Evolutionary conservation across 2,888 invertebrate species (phyloP), one percentile per base, ranked within the genome.

Genomic region (Drosophila borealis): DNA sequence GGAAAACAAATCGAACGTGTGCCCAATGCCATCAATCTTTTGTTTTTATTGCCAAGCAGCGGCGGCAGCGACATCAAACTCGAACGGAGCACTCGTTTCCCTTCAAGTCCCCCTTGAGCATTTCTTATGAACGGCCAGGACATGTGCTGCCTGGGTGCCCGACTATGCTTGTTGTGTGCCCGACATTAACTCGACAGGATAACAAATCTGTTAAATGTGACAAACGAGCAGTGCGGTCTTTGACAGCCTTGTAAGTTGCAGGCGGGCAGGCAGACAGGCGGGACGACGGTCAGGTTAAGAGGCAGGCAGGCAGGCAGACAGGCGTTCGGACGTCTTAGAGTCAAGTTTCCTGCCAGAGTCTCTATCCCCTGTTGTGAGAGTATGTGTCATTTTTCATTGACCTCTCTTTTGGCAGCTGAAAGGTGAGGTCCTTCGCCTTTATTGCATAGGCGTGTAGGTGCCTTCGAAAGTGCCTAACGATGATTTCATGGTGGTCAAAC

Each of bases 401-500:
- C 88, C 77, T 80, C 68, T 81, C 63, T 45, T 68, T 74, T 53
- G 65, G 66, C 77, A 21, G 44, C 61, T 41, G 10, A 14, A 34
- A 61, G 68, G 67, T 65, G 48, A 33, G 45, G 34, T 61, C 68
- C 66, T 70, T 54, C 62, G 33, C 21, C 11, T 54, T 36, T 44
- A 70, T 79, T 67, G 67, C 49, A 59, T 74, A 75, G 82, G 82
- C 57, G 87, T 80, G 69, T 64, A 68, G 67, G 49, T 70, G 65
- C 65, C 69, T 48, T 68, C 56, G 56, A 65, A 73, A 86, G 56
- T 73, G 78, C 70, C 84, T 90, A 89, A 91, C 91, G 88, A 90
- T 88, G 88, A 91, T 91, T 92, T 92, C 91, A 92, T 92, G 91
- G 91, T 92, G 91, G 92, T 92, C 92, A 91, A 81, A 82, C 59